phyloP scores from a whole-genome alignment of 2,113 vertebrate genomes.

The Zosterops pallidus region DNA sequence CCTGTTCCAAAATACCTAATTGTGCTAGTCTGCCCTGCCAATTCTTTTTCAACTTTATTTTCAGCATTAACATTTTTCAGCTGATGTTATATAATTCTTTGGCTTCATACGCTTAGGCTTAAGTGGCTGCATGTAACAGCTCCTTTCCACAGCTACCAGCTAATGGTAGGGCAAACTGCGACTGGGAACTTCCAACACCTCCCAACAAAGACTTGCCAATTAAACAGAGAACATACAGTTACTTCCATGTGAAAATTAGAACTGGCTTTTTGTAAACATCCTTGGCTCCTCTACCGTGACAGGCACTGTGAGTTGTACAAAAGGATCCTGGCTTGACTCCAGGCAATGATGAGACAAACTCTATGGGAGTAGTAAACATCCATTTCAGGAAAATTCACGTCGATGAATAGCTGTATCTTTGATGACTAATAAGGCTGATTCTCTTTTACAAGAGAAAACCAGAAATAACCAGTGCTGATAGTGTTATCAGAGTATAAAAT shows the following conservation, averaged over 20 bases:
- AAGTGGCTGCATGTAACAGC: constrained; percentile 14
- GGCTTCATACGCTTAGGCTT: background rate
- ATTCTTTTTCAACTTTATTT: constrained; percentile 28
- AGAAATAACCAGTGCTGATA: background rate
- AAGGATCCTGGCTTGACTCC: constrained; percentile 48
- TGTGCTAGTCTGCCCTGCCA: background rate
- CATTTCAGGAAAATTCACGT: constrained; percentile 7
- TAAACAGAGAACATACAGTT: constrained; percentile 52
- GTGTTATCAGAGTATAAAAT: background rate
- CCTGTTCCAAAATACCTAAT: constrained; percentile 9
- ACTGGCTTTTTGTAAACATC: constrained; percentile 42
- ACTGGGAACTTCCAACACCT: background rate
- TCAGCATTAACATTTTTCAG: constrained; percentile 37
- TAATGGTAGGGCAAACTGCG: background rate
- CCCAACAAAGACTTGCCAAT: constrained; percentile 48
- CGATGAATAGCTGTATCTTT: background rate
- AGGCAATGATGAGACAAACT: constrained; percentile 22
- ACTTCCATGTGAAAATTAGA: constrained; percentile 55
- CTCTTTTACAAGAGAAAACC: background rate
- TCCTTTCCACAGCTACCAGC: constrained; percentile 9
- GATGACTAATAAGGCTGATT: background rate
- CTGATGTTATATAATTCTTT: constrained; percentile 8
- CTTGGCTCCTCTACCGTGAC: constrained; percentile 9
- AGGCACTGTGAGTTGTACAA: constrained; percentile 28
- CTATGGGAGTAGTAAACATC: constrained; percentile 39